Percentiles rank a stretch among this genome's conserved stretches.
These are phyloP conservation scores for Nyctalus aviator DNA, from an alignment of 2,797 vertebrate species.

Conservation along the genomic window DNA sequence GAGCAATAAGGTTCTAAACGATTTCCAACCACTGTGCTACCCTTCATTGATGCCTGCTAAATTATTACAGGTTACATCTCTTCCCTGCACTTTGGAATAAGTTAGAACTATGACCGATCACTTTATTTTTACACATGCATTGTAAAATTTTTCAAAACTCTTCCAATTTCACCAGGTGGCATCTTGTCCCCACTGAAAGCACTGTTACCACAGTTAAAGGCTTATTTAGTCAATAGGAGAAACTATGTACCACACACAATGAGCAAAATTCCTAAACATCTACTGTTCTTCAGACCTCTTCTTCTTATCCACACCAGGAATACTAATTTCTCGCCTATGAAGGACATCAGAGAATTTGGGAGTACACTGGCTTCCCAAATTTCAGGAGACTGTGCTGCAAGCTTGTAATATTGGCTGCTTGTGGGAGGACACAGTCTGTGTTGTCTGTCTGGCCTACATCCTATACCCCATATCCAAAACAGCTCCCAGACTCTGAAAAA, in stretches of 20 bases:
- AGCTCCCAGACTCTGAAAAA: neutral
- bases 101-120: neutral
- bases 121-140: neutral
- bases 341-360: neutral
- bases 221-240: neutral
- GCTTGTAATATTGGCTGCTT: neutral
- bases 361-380: neutral
- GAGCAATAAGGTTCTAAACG: slow-evolving; percentile 11
- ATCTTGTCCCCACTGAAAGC: neutral
- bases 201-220: neutral
- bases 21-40: neutral
- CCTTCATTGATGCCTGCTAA: neutral
- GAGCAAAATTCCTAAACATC: neutral
- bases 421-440: neutral
- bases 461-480: neutral
- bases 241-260: neutral
- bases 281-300: neutral
- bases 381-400: neutral
- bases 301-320: neutral
- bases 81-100: slow-evolving; percentile 32
- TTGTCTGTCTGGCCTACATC: neutral
- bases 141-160: neutral
- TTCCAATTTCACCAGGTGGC: neutral
- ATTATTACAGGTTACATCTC: neutral
- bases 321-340: neutral